phyloP scores from a whole-genome alignment of 2,797 vertebrate species.

The Eremophila alpestris region DNA sequence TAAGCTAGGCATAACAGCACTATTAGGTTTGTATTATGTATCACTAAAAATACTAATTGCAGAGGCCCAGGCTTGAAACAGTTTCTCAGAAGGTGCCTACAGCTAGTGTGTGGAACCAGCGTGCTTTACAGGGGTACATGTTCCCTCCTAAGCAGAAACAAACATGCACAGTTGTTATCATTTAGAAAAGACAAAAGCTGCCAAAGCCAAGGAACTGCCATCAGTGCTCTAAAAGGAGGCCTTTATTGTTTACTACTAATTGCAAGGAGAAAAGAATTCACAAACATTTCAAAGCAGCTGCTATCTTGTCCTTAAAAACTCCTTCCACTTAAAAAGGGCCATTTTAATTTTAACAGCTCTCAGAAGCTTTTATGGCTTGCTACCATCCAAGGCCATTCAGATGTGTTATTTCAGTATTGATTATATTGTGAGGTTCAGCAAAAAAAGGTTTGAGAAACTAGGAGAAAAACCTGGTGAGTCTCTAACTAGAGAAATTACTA shows the following conservation, averaged over 20 bases:
- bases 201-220: constrained; percentile 22
- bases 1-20: constrained; percentile 2
- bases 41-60: constrained; percentile 59
- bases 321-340: constrained; percentile 16
- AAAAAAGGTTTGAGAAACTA: constrained; percentile 9
- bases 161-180: not conserved
- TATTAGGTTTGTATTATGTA: constrained; percentile 42
- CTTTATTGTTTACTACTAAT: constrained; percentile 65
- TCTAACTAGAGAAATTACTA: constrained; percentile 43
- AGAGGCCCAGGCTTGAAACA: constrained; percentile 3
- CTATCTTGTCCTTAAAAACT: constrained; percentile 59
- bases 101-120: not conserved
- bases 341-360: constrained; percentile 46
- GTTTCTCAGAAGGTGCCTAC: constrained; percentile 16
- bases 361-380: constrained; percentile 12
- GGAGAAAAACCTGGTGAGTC: constrained; percentile 35
- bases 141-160: constrained; percentile 9
- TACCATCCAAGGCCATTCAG: constrained; percentile 34
- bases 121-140: not conserved
- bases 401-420: constrained; percentile 29
- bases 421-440: not conserved
- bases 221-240: constrained; percentile 27
- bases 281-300: constrained; percentile 46
- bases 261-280: constrained; percentile 38
- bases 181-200: constrained; percentile 56